Percentiles rank a stretch among this genome's conserved stretches.
phyloP scores from a whole-genome alignment of 2,888 invertebrate genomes.

The Philereme transversata region DNA sequence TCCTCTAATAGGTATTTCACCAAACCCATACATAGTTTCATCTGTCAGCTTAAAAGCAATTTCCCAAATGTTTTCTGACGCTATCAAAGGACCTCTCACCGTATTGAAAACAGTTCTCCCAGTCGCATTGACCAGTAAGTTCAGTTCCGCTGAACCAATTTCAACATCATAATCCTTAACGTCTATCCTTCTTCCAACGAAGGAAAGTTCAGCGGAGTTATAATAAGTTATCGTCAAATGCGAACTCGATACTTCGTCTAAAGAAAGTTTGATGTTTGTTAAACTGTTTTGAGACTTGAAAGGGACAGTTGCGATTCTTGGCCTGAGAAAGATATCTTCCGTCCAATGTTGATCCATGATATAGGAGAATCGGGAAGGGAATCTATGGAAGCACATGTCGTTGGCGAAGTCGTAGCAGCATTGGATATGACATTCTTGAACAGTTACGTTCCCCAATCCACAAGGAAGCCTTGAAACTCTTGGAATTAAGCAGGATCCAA shows the following conservation, averaged over 20 bases:
- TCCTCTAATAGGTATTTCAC: slow-evolving; percentile 69
- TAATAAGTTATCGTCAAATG: slow-evolving; percentile 68
- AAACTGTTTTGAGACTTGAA: slow-evolving; percentile 56
- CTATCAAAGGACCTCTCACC: slow-evolving; percentile 82
- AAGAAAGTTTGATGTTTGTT: slow-evolving; percentile 54
- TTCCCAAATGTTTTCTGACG: slow-evolving; percentile 85
- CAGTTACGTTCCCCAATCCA: slow-evolving; percentile 57
- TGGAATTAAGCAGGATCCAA: slow-evolving; percentile 67
- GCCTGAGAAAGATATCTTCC: slow-evolving; percentile 58
- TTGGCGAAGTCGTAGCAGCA: slow-evolving; percentile 79
- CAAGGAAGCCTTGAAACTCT: slow-evolving; percentile 63
- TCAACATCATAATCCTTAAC: slow-evolving; percentile 58
- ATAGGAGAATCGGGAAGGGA: slow-evolving; percentile 81
- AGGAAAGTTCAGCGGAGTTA: slow-evolving; percentile 45
- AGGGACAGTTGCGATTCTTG: slow-evolving; percentile 62
- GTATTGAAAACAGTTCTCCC: slow-evolving; percentile 78
- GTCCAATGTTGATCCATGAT: slow-evolving; percentile 60
- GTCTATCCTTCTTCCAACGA: slow-evolving; percentile 52
- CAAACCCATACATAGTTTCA: slow-evolving; percentile 82
- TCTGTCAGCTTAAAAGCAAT: slow-evolving; percentile 81
- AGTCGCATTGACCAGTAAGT: slow-evolving; percentile 53
- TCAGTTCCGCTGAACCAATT: slow-evolving; percentile 60
- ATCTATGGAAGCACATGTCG: slow-evolving; percentile 77
- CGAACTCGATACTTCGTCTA: slow-evolving; percentile 65
- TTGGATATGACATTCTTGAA: slow-evolving; percentile 65